Conservation (phyloP, 2,113 vertebrate species). For the Thryonomys swinderianus region DNA sequence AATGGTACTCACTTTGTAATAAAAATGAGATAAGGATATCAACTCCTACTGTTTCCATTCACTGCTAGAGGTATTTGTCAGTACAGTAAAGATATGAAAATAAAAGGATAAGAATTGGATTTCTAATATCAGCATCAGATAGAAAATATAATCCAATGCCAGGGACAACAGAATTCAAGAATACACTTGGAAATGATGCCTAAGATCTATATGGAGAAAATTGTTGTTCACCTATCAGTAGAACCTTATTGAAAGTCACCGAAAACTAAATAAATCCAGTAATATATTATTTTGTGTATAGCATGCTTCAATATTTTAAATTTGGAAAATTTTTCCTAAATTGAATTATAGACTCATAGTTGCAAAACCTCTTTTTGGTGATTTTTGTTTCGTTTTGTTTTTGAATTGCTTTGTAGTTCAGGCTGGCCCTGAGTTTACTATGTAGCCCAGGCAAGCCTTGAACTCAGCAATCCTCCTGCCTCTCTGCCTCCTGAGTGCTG, state of each 20-base stretch:
- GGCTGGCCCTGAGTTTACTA: too few relatives aligned
- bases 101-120: neutral
- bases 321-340: neutral
- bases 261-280: slow-evolving; percentile 6
- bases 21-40: neutral
- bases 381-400: too few relatives aligned
- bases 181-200: neutral
- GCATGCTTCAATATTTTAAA: neutral
- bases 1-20: neutral
- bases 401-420: too few relatives aligned
- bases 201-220: neutral
- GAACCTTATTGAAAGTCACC: slow-evolving; percentile 23
- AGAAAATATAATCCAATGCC: neutral
- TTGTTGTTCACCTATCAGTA: neutral
- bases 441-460: too few relatives aligned
- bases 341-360: neutral
- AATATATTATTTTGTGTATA: neutral
- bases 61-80: neutral
- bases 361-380: neutral
- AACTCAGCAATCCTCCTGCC: too few relatives aligned
- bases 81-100: neutral
- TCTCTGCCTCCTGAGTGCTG: too few relatives aligned
- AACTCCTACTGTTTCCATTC: neutral
- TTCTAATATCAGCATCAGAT: neutral
- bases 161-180: neutral